Evolutionary conservation across 2,797 vertebrate genomes (phyloP).

Genomic region (Sebastes miniatus): DNA sequence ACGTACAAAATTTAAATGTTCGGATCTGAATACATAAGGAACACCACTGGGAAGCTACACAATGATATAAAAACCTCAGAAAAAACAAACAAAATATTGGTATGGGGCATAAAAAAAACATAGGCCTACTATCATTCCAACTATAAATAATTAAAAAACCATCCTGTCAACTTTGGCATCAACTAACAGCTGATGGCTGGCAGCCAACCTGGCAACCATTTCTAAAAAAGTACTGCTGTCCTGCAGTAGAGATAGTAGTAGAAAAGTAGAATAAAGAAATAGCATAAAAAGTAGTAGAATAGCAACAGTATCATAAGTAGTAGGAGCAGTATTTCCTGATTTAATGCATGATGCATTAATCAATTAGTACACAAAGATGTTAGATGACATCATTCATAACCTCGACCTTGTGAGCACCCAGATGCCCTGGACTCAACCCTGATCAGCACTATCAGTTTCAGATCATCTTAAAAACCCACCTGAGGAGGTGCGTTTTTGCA

Average conservation of each 20-base stretch:
- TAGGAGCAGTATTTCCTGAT: background rate
- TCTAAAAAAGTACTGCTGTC: too few species aligned
- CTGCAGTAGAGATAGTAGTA: background rate
- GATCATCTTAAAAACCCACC: constrained; percentile 42
- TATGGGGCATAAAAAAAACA: too few species aligned
- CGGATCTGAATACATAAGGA: too few species aligned
- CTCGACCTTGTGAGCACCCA: background rate
- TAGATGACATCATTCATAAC: background rate
- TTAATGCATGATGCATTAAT: background rate
- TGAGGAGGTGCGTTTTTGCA: constrained; percentile 11
- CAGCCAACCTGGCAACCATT: background rate
- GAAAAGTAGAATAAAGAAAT: background rate
- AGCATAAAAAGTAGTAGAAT: background rate
- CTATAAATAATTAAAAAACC: background rate
- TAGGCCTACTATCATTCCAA: background rate
- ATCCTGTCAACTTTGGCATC: background rate
- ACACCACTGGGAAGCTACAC: too few species aligned
- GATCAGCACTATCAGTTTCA: constrained; percentile 70
- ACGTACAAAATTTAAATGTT: too few species aligned
- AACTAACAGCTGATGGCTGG: background rate
- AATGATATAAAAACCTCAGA: too few species aligned
- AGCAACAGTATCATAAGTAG: background rate
- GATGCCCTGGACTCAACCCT: background rate
- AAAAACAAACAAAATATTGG: too few species aligned
- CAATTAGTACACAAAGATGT: background rate